Evolutionary conservation across 2,888 invertebrate genomes (phyloP), one percentile per base, ranked within the genome.

Genomic region (Notocelia uddmanniana): DNA sequence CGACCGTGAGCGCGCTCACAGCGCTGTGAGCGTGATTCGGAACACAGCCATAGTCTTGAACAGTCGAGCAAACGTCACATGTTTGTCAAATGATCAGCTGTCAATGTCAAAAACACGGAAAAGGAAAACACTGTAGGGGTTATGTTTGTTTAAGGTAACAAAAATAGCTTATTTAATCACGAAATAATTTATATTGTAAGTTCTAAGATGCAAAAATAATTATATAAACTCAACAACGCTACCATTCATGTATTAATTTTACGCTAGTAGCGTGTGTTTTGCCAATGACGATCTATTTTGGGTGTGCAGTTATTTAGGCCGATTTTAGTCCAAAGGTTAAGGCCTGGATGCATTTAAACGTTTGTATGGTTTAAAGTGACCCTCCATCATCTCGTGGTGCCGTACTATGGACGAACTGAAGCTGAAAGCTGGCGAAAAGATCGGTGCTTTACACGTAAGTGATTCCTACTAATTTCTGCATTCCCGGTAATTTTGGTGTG

Each of bases 271-370:
- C 34, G 26, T 64, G 45, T 59, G 19, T 59, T 26, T 69, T 45
- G 57, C 63, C 57, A 62, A 69, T 72, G 54, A 82, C 76, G 79
- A 81, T 92, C 93, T 93, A 93, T 93, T 93, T 93, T 90, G 79
- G 86, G 88, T 86, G 76, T 78, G 75, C 79, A 84, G 79, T 75
- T 88, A 90, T 91, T 89, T 88, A 85, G 88, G 87, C 83, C 90
- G 84, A 84, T 85, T 89, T 87, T 83, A 84, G 91, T 88, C 83
- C 93, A 93, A 92, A 93, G 93, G 93, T 93, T 87, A 90, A 92
- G 89, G 90, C 86, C 90, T 89, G 85, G 83, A 81, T 85, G 85
- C 85, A 85, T 85, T 45, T 87, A 85, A 83, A 81, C 79, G 80
- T 84, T 84, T 81, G 80, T 85, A 81, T 84, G 80, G 83, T 80